Percentiles rank a stretch among this genome's conserved stretches.
phyloP scores from a whole-genome alignment of 2,797 vertebrate species.

The Amblyopsis hoosieri region DNA sequence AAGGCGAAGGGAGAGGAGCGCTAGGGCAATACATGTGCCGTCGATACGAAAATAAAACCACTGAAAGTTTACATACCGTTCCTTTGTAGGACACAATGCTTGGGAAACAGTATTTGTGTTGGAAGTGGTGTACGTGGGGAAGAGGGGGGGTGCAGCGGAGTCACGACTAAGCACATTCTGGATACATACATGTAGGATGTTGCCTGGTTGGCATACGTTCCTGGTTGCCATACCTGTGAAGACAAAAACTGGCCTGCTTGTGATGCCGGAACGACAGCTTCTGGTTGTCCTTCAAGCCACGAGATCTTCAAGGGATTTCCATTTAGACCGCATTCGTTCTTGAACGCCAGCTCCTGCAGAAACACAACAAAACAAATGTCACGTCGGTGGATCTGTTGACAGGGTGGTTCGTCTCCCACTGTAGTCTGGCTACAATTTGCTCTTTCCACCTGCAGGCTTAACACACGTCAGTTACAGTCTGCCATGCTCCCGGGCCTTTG shows the following conservation, averaged over 20 bases:
- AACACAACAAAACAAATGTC: slow-evolving; percentile 20
- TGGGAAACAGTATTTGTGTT: slow-evolving; percentile 62
- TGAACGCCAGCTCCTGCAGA: slow-evolving; percentile 88
- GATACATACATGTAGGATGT: slow-evolving; percentile 2
- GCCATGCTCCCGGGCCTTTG: slow-evolving; percentile 19
- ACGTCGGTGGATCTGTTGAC: slow-evolving; percentile 11
- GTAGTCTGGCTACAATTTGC: slow-evolving; percentile 3
- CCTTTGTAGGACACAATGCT: slow-evolving; percentile 44
- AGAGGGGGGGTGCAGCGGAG: slow-evolving; percentile 11
- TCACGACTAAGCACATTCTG: slow-evolving; percentile 18
- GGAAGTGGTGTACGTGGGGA: slow-evolving; percentile 37
- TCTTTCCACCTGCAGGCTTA: not conserved
- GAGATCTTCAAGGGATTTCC: slow-evolving; percentile 90
- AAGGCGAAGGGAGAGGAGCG: slow-evolving; percentile 48
- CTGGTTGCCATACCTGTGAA: slow-evolving; percentile 77
- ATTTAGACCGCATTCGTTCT: slow-evolving; percentile 88
- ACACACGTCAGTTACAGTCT: slow-evolving; percentile 10
- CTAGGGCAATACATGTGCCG: slow-evolving; percentile 53
- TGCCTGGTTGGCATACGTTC: not conserved
- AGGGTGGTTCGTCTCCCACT: not conserved
- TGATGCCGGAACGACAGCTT: slow-evolving; percentile 36
- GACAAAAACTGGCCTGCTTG: slow-evolving; percentile 56
- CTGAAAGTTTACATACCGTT: slow-evolving; percentile 62
- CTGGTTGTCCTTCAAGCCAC: slow-evolving; percentile 90
- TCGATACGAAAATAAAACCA: slow-evolving; percentile 63